A percentile compares a stretch with the other conserved stretches of the same genome.
Conservation (phyloP, 2,888 invertebrate genomes). For the Epicampocera succincta region DNA sequence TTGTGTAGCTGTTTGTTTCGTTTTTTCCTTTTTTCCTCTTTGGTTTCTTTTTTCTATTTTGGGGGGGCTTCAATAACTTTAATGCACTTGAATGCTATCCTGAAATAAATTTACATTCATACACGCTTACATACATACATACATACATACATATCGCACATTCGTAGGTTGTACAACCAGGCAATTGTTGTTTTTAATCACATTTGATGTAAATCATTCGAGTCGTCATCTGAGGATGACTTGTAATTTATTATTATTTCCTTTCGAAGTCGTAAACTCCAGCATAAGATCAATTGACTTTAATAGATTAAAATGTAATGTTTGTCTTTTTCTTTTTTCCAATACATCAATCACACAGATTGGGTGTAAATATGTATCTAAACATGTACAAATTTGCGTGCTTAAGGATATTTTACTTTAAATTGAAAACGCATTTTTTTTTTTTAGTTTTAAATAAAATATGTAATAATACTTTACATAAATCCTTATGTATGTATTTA, state of each 20-base stretch:
- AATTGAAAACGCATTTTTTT: too few relatives aligned
- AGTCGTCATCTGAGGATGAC: conserved; percentile 15
- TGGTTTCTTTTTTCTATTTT: background rate
- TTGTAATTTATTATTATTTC: background rate
- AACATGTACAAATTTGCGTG: too few relatives aligned
- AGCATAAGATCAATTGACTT: background rate
- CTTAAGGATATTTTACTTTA: too few relatives aligned
- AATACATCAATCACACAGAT: too few relatives aligned
- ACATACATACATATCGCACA: background rate
- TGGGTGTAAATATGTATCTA: too few relatives aligned
- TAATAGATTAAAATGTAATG: too few relatives aligned
- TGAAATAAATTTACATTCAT: conserved; percentile 12
- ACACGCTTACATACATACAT: background rate
- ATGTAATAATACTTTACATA: too few relatives aligned
- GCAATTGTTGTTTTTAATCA: conserved; percentile 58
- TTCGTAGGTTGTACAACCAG: background rate
- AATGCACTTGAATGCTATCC: conserved; percentile 47
- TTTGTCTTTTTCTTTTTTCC: too few relatives aligned
- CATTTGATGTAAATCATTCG: conserved; percentile 60
- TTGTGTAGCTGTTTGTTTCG: too few relatives aligned
- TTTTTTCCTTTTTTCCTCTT: conserved; percentile 24
- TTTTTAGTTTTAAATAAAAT: too few relatives aligned
- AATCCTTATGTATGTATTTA: too few relatives aligned
- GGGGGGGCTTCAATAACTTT: conserved; percentile 59
- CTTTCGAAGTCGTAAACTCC: background rate